Evolutionary conservation across 2,113 vertebrate genomes (phyloP).

Genomic region (Dipodomys ordii): DNA sequence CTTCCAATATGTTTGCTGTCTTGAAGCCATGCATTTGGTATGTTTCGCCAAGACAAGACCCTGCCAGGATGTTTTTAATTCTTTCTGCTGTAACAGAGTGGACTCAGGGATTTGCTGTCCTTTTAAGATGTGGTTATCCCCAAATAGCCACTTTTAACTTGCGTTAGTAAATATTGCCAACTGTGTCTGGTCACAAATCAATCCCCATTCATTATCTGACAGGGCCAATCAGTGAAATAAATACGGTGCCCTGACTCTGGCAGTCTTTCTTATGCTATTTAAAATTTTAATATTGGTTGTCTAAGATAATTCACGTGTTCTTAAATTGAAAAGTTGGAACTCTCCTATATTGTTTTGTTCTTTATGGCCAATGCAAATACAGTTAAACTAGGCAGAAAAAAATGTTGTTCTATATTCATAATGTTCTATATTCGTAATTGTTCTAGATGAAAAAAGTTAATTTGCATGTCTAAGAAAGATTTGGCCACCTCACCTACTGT

Average conservation of each 20-base stretch:
- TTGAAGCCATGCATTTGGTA: background rate
- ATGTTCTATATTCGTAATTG: background rate
- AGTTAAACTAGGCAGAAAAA: background rate
- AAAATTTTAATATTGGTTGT: conserved; percentile 45
- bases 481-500: background rate
- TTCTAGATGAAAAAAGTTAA: background rate
- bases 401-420: background rate
- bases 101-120: conserved; percentile 13
- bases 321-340: conserved; percentile 48
- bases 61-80: conserved; percentile 50
- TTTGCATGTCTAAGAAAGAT: background rate
- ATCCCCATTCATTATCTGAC: conserved; percentile 20
- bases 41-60: conserved; percentile 36
- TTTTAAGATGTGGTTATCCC: conserved; percentile 34
- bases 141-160: background rate
- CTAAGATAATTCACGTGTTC: conserved; percentile 10
- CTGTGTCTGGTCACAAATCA: conserved; percentile 35
- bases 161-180: conserved; percentile 15
- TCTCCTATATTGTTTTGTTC: background rate
- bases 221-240: conserved; percentile 31
- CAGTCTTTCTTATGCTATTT: conserved; percentile 16
- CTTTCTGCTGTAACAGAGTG: conserved; percentile 25
- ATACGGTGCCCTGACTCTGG: background rate
- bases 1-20: background rate
- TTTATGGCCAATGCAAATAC: background rate